Evolutionary conservation across 2,113 vertebrate species (phyloP).

Genomic region (Mesembrinibis cayennensis): DNA sequence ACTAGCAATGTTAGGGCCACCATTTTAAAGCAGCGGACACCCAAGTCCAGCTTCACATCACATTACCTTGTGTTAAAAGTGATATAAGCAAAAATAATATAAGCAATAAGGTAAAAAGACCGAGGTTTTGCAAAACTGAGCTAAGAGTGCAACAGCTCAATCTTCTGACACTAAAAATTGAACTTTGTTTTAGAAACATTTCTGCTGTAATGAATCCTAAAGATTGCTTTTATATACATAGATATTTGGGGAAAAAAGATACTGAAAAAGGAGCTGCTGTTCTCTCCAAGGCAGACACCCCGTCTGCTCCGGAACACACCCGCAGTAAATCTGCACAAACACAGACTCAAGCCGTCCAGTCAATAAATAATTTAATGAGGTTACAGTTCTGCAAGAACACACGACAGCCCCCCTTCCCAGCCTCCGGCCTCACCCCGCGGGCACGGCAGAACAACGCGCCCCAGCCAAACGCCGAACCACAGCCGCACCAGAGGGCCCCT

Average conservation of each 20-base stretch:
- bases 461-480: background rate
- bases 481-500: slow-evolving; percentile 36
- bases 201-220: background rate
- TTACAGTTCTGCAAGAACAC: slow-evolving; percentile 48
- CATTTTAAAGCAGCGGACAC: background rate
- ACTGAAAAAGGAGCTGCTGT: background rate
- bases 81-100: rapidly evolving
- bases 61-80: background rate
- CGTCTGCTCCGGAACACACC: background rate
- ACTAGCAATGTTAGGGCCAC: background rate
- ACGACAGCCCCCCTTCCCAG: slow-evolving; percentile 1
- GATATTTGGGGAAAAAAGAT: background rate
- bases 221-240: background rate
- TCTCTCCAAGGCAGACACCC: background rate
- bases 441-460: background rate
- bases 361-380: slow-evolving; percentile 83
- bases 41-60: background rate
- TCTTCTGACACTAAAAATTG: background rate
- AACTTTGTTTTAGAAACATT: background rate
- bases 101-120: background rate
- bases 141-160: background rate
- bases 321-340: background rate
- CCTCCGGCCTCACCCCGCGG: background rate
- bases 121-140: background rate
- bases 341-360: slow-evolving; percentile 12